These are phyloP conservation scores for Clarias macrocephalus DNA, from an alignment of 2,113 vertebrate species.

Conservation along the genomic window DNA sequence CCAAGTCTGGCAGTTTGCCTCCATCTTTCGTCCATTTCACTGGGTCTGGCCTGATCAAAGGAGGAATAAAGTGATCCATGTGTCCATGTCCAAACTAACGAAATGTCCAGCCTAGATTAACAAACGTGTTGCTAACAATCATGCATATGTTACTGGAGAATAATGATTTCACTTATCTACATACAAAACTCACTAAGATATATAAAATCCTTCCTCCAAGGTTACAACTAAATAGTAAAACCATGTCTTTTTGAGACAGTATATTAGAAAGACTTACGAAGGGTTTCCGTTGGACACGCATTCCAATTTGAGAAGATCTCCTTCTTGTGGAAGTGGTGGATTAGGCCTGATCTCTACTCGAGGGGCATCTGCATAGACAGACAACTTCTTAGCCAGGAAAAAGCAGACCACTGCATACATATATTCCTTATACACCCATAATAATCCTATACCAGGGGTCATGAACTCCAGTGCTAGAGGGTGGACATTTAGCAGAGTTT, in stretches of 20 bases:
- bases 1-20: slow-evolving; percentile 90
- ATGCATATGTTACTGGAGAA: background rate
- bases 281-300: slow-evolving; percentile 97
- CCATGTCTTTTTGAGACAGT: slow-evolving; percentile 12
- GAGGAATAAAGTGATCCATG: background rate
- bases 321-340: slow-evolving; percentile 89
- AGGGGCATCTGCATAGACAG: slow-evolving; percentile 82
- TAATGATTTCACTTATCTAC: background rate
- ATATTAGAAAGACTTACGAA: slow-evolving; percentile 81
- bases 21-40: slow-evolving; percentile 97
- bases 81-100: too few species aligned
- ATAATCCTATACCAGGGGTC: too few species aligned
- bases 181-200: background rate
- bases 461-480: too few species aligned
- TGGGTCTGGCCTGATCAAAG: slow-evolving; percentile 84
- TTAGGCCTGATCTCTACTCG: slow-evolving; percentile 89
- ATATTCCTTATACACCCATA: background rate
- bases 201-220: too few species aligned
- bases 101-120: background rate
- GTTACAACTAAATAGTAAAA: background rate
- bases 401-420: background rate
- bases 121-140: background rate
- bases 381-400: slow-evolving; percentile 16
- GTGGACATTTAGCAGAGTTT: too few species aligned
- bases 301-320: slow-evolving; percentile 91